Conservation (phyloP, 1,140 invertebrate species). For the Diorhabda carinulata region DNA sequence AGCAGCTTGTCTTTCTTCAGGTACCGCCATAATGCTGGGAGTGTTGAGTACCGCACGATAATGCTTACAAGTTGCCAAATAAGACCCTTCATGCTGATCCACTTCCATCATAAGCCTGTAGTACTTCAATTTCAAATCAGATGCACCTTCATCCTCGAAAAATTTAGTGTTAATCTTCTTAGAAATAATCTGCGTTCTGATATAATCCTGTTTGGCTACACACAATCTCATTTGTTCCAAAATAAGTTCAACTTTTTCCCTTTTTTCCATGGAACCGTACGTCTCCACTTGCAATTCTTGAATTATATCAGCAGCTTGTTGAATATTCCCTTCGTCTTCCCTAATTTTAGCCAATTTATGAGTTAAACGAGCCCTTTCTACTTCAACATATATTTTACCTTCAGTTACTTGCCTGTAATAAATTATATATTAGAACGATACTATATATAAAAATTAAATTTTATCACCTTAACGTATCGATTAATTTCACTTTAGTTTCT, state of each 20-base stretch:
- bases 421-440: constrained; percentile 3
- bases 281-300: constrained; percentile 99
- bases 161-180: constrained; percentile 98
- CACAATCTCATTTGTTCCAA: constrained; percentile 98
- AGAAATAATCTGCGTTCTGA: constrained; percentile 97
- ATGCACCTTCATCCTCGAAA: constrained; percentile 84
- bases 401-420: constrained; percentile 72
- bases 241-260: constrained; percentile 96
- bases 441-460: background rate
- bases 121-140: constrained; percentile 48
- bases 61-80: constrained; percentile 92
- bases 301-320: constrained; percentile 87
- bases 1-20: constrained; percentile 59
- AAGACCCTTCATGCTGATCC: constrained; percentile 91
- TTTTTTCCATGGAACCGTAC: constrained; percentile 97
- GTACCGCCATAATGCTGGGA: constrained; percentile 61
- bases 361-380: constrained; percentile 93
- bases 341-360: constrained; percentile 90
- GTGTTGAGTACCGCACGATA: constrained; percentile 78
- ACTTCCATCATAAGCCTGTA: constrained; percentile 87
- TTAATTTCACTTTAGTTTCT: constrained; percentile 88
- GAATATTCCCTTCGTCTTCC: constrained; percentile 87
- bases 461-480: constrained; percentile 80
- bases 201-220: constrained; percentile 92
- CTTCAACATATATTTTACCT: constrained; percentile 99